Evolutionary conservation across 2,113 vertebrate species (phyloP), one percentile per base, ranked within the genome.

Genomic region (Ctenodactylus gundi): DNA sequence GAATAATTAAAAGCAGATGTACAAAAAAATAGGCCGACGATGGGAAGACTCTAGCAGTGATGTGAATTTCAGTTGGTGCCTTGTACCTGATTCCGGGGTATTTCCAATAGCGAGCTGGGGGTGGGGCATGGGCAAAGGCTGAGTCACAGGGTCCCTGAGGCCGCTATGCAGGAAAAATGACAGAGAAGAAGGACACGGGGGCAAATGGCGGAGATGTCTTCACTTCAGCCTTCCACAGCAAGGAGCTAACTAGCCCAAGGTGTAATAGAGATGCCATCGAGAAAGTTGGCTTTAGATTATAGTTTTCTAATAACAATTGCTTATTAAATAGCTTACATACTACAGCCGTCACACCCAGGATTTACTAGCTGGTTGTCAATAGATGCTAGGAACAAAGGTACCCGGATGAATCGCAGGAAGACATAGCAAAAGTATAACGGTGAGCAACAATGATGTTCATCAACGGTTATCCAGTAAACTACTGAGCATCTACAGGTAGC

Each of bases 341-440:
- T 18, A 46, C 29, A 41, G 13, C 27, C 2, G 55, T 85, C 14
- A 64, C 7, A 55, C 49, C 12, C 5, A 82, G 53, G 36, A 89
- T 46, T 41, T 91, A 77, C 77, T 36, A 3, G 88, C 5, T 51
- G 53, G 14, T 88, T 94, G 39, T n/a, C 64, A n/a, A 58, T 7
- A 58, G 81, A 58, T 88, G 4, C 29, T 51, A 65, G 51, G 68
- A 46, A 31, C 14, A 88, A 15, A 8, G 6, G 6, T 90, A 68
- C 53, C 41, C 88, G 10, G 46, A 44, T 86, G 64, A 92, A 67
- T 10, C 18, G 21, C 73, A 11, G 13, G 4, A 36, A 73, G 64
- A 17, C 57, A 58, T 57, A n/a, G 3, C 29, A 60, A 51, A 51
- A 84, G 41, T 2, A 23, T 60, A 41, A 85, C 34, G 27, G 20